These are phyloP conservation scores for Protodeltote pygarga DNA, from an alignment of 2,888 invertebrate species.

Conservation along the genomic window DNA sequence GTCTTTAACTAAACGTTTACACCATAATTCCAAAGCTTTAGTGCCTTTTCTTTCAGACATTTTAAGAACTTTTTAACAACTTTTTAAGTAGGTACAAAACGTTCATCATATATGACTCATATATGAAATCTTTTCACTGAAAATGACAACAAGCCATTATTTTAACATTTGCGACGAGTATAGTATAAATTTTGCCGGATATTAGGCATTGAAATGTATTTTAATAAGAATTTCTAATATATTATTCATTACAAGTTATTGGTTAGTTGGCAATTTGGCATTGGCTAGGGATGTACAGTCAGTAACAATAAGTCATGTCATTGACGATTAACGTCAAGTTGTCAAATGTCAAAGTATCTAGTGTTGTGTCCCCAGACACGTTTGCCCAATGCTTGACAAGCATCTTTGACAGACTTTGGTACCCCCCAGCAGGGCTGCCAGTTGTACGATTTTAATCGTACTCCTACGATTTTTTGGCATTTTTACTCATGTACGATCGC, in stretches of 20 bases:
- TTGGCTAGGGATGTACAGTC: slow-evolving; percentile 22
- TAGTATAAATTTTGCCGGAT: slow-evolving; percentile 14
- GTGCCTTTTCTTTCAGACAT: slow-evolving; percentile 95
- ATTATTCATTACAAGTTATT: slow-evolving; percentile 35
- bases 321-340: neutral
- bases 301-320: neutral
- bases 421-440: too few relatives aligned
- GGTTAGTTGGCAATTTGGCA: slow-evolving; percentile 56
- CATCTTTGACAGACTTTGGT: too few relatives aligned
- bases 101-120: slow-evolving; percentile 52
- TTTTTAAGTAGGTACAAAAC: slow-evolving; percentile 36
- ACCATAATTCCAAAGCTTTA: slow-evolving; percentile 97
- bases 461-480: too few relatives aligned
- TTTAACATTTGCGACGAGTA: slow-evolving; percentile 6
- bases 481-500: too few relatives aligned
- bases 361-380: too few relatives aligned
- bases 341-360: too few relatives aligned
- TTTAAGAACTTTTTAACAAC: slow-evolving; percentile 46
- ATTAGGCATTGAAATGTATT: slow-evolving; percentile 23
- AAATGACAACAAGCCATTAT: slow-evolving; percentile 27
- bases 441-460: too few relatives aligned
- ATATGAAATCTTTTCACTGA: slow-evolving; percentile 32
- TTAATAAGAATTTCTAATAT: slow-evolving; percentile 31
- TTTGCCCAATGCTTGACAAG: too few relatives aligned
- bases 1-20: slow-evolving; percentile 94